These are phyloP conservation scores for Galaxea fascicularis DNA, from an alignment of 92 coral and sea anemone species.

Conservation along the genomic window DNA sequence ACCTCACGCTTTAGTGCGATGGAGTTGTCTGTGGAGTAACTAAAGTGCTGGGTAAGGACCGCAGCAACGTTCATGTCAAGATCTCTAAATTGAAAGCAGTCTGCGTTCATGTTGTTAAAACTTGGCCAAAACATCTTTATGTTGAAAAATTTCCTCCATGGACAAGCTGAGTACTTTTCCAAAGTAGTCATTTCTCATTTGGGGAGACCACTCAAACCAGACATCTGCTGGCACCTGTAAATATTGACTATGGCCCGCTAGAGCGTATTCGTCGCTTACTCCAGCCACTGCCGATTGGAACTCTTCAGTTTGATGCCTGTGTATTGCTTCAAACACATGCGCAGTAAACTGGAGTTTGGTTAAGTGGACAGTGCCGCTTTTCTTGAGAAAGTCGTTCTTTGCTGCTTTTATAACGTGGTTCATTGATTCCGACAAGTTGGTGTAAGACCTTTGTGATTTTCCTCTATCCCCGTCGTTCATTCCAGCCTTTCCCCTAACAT, in stretches of 20 bases:
- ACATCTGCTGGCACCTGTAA: too few relatives aligned
- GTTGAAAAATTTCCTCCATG: conserved; percentile 45
- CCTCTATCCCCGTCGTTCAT: neutral
- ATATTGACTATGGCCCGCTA: too few relatives aligned
- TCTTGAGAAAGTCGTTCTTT: too few relatives aligned
- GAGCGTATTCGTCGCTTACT: too few relatives aligned
- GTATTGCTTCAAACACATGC: too few relatives aligned
- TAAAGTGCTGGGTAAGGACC: conserved; percentile 9
- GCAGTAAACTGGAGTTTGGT: too few relatives aligned
- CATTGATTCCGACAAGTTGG: too few relatives aligned
- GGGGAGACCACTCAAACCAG: neutral
- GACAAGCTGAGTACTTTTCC: conserved; percentile 26
- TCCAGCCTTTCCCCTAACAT: conserved; percentile 46
- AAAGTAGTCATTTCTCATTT: conserved; percentile 28
- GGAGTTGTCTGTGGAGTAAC: conserved; percentile 43
- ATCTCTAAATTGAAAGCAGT: conserved; percentile 31
- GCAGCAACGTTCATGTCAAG: conserved; percentile 35
- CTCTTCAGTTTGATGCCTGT: too few relatives aligned
- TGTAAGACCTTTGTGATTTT: too few relatives aligned
- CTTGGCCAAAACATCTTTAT: conserved; percentile 36
- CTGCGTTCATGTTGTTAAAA: neutral
- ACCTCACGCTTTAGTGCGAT: conserved; percentile 30
- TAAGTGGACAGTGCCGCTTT: too few relatives aligned
- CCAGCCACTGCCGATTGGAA: too few relatives aligned
- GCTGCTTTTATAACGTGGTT: too few relatives aligned